These are phyloP conservation scores for Oscheius sp. DNA, from an alignment of 2,888 invertebrate genomes.

Conservation along the genomic window DNA sequence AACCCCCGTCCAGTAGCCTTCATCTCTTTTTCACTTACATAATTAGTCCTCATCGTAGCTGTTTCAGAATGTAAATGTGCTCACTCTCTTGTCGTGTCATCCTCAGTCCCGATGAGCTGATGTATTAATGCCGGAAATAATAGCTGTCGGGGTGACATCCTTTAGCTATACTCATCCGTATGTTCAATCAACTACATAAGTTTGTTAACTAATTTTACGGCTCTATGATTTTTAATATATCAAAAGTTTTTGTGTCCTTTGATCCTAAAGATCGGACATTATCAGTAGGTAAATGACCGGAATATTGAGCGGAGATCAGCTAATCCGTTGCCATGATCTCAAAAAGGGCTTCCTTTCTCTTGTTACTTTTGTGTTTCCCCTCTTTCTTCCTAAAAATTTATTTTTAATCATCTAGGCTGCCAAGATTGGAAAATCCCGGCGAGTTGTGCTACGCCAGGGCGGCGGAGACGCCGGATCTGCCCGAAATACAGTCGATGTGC, in stretches of 20 bases:
- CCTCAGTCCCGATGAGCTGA: not conserved
- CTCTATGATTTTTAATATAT: no score
- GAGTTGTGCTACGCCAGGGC: constrained; percentile 48
- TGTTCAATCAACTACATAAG: not conserved
- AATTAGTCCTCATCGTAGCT: constrained; percentile 19
- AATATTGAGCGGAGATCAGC: no score
- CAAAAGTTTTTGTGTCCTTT: no score
- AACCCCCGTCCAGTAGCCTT: no score
- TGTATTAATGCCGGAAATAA: constrained; percentile 10
- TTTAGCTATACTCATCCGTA: not conserved
- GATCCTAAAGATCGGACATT: no score
- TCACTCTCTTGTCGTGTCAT: not conserved
- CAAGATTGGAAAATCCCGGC: constrained; percentile 31
- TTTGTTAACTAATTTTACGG: no score
- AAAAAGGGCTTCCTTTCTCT: no score
- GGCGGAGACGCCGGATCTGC: constrained; percentile 37
- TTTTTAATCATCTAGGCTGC: no score
- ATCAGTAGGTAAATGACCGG: no score
- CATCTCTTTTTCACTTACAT: constrained; percentile 18
- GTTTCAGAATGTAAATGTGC: constrained; percentile 19
- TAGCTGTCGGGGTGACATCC: not conserved
- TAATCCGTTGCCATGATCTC: no score
- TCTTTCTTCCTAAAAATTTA: no score
- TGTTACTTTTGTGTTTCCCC: no score
- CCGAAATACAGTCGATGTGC: constrained; percentile 49